phyloP scores from a whole-genome alignment of 2,797 vertebrate species.

The Hippopotamyrus pictus region DNA sequence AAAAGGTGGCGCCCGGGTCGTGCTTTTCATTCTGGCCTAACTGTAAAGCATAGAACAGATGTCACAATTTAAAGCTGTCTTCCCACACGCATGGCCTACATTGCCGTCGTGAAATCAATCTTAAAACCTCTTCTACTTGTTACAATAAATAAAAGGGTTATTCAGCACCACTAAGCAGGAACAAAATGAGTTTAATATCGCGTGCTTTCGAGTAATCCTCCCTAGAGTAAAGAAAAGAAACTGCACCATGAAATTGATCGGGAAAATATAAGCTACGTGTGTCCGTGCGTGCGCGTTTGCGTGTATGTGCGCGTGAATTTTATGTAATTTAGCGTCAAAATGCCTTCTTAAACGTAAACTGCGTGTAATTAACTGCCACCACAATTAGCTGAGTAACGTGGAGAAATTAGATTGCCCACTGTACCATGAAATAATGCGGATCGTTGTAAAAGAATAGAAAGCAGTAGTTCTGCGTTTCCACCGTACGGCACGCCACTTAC shows the following conservation, averaged over 20 bases:
- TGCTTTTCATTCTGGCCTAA: conserved; percentile 60
- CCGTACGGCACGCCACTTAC: not conserved
- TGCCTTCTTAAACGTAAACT: conserved; percentile 68
- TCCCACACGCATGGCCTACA: conserved; percentile 83
- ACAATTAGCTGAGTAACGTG: conserved; percentile 76
- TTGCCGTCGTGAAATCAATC: conserved; percentile 91
- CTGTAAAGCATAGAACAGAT: conserved; percentile 83
- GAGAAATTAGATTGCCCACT: conserved; percentile 82
- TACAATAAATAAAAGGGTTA: conserved; percentile 94
- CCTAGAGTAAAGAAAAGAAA: conserved; percentile 56
- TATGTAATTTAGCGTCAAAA: conserved; percentile 29
- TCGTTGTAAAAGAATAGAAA: conserved; percentile 71
- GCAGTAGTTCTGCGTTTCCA: not conserved
- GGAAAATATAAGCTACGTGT: conserved; percentile 33
- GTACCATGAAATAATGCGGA: conserved; percentile 79
- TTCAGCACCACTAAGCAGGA: conserved; percentile 93
- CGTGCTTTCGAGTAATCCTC: conserved; percentile 83
- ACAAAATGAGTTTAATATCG: conserved; percentile 93
- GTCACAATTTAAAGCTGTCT: conserved; percentile 90
- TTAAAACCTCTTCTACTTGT: conserved; percentile 92
- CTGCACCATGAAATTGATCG: conserved; percentile 61
- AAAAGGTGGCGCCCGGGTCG: conserved; percentile 62
- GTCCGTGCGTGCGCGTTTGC: conserved; percentile 15
- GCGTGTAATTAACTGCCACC: conserved; percentile 78
- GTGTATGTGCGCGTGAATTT: conserved; percentile 22